phyloP scores from a whole-genome alignment of 92 coral and sea anemone genomes.

The Epizoanthus scotinus region DNA sequence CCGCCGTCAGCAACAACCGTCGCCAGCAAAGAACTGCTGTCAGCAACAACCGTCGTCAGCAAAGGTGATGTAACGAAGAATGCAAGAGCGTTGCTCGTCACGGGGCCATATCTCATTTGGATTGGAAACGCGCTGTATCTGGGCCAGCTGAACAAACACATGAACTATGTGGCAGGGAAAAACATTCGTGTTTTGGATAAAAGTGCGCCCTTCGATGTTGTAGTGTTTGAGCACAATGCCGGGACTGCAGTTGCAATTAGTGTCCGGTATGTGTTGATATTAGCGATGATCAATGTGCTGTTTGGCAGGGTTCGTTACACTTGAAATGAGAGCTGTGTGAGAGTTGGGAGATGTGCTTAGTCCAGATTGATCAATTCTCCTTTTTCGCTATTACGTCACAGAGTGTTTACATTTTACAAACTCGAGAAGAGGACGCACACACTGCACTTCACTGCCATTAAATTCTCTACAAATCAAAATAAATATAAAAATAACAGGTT shows the following conservation, averaged over 20 bases:
- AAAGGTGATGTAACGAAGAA: not conserved
- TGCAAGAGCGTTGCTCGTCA: slow-evolving; percentile 1
- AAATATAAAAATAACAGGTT: too few relatives aligned
- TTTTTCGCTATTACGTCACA: too few relatives aligned
- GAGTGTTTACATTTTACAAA: too few relatives aligned
- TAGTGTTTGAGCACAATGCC: not conserved
- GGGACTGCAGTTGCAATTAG: not conserved
- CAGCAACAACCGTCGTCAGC: not conserved
- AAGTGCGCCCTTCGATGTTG: not conserved
- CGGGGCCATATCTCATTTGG: slow-evolving; percentile 24
- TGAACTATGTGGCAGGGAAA: not conserved
- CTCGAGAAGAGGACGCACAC: too few relatives aligned
- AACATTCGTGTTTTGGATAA: not conserved
- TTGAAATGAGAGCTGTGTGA: too few relatives aligned
- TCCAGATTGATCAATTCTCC: too few relatives aligned
- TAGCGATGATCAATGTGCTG: not conserved
- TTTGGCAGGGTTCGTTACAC: not conserved
- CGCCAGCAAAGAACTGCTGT: not conserved
- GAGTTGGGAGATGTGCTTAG: too few relatives aligned
- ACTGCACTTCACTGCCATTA: too few relatives aligned
- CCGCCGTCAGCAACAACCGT: slow-evolving; percentile 10
- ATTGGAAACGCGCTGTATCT: slow-evolving; percentile 3
- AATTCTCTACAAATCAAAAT: too few relatives aligned
- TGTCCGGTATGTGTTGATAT: not conserved
- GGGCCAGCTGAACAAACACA: slow-evolving; percentile 3